Percentiles rank a stretch among this genome's conserved stretches.
Conservation (phyloP, 2,113 vertebrate species). For the Atractosteus spatula region DNA sequence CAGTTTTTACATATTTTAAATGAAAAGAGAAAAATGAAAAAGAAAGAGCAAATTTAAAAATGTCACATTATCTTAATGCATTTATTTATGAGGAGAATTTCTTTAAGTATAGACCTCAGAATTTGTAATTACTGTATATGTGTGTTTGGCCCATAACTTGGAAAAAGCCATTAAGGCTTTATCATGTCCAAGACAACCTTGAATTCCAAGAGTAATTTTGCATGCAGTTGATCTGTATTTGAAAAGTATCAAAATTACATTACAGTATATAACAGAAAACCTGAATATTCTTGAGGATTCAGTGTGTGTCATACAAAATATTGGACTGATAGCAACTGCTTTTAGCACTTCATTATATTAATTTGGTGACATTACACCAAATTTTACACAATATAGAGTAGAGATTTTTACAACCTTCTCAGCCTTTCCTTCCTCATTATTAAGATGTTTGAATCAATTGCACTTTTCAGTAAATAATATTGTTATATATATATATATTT, state of each 20-base stretch:
- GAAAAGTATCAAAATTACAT: too few relatives aligned
- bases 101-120: background rate
- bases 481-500: background rate
- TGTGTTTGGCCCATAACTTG: background rate
- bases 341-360: background rate
- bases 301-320: constrained; percentile 1
- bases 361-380: background rate
- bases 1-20: too few relatives aligned
- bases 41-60: too few relatives aligned
- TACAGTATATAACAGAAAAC: too few relatives aligned
- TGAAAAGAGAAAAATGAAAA: too few relatives aligned
- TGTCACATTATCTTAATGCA: too few relatives aligned
- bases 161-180: background rate
- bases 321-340: background rate
- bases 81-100: too few relatives aligned
- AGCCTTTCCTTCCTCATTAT: background rate
- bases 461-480: constrained; percentile 23
- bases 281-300: too few relatives aligned
- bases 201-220: too few relatives aligned
- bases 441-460: constrained; percentile 35
- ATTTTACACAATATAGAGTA: background rate
- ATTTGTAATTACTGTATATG: background rate
- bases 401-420: background rate
- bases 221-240: too few relatives aligned
- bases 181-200: too few relatives aligned